These are phyloP conservation scores for Catharus minimus DNA, from an alignment of 2,113 vertebrate genomes.

Conservation along the genomic window DNA sequence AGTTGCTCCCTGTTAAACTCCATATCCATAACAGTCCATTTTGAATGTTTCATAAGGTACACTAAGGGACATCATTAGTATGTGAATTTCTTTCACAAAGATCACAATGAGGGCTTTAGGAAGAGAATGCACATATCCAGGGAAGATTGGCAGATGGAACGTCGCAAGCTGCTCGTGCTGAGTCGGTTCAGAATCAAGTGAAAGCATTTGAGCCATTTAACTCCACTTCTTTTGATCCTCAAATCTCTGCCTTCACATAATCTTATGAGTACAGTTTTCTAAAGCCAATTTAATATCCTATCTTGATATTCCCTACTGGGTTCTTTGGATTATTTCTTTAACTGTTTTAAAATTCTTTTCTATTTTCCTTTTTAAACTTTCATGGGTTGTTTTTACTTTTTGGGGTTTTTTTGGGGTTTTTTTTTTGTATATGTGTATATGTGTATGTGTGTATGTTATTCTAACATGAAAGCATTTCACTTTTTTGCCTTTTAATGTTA, in stretches of 20 bases:
- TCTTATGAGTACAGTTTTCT: constrained; percentile 51
- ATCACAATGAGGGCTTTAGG: constrained; percentile 53
- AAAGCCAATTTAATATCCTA: constrained; percentile 54
- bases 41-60: constrained; percentile 63
- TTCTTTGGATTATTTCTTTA: constrained; percentile 19
- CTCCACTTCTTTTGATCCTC: constrained; percentile 57
- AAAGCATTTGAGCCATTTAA: constrained; percentile 60
- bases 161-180: constrained; percentile 51
- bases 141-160: constrained; percentile 51
- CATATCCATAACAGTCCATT: constrained; percentile 51
- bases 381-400: neutral
- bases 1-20: constrained; percentile 66
- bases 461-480: neutral
- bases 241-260: constrained; percentile 56
- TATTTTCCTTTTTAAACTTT: neutral
- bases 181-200: constrained; percentile 50
- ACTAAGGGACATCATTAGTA: constrained; percentile 68
- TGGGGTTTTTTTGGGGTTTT: neutral
- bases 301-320: constrained; percentile 49
- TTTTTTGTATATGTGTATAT: neutral
- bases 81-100: constrained; percentile 64
- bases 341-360: neutral
- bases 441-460: neutral
- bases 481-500: constrained; percentile 4
- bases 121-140: constrained; percentile 47